phyloP scores from a whole-genome alignment of 2,797 vertebrate genomes.

The Erethizon dorsatum region DNA sequence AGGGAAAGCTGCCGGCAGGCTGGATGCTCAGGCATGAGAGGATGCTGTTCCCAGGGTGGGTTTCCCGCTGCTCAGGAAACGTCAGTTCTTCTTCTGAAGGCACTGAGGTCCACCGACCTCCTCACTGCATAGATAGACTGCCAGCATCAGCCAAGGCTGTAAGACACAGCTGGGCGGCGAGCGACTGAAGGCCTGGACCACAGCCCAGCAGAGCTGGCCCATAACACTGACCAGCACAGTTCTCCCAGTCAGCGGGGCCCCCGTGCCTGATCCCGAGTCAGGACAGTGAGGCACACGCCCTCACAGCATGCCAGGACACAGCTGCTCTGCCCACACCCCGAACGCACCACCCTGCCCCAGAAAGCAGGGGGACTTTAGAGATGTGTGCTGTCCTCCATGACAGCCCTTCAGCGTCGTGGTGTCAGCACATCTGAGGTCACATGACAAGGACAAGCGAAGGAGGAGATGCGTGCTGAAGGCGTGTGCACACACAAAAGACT shows the following conservation, averaged over 20 bases:
- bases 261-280: background rate
- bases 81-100: background rate
- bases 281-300: background rate
- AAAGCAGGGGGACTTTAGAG: background rate
- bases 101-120: no score
- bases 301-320: background rate
- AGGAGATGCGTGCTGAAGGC: background rate
- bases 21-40: background rate
- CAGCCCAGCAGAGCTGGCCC: background rate
- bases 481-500: background rate
- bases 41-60: background rate
- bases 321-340: background rate
- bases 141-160: background rate
- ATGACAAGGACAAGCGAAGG: background rate
- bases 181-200: background rate
- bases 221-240: background rate
- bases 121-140: background rate
- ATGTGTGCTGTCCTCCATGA: background rate
- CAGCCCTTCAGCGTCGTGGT: background rate
- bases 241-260: background rate
- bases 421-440: background rate
- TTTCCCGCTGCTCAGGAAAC: background rate
- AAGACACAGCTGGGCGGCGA: background rate
- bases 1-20: background rate
- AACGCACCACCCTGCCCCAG: background rate